These are phyloP conservation scores for Solea senegalensis DNA, from an alignment of 2,113 vertebrate genomes.

Conservation along the genomic window DNA sequence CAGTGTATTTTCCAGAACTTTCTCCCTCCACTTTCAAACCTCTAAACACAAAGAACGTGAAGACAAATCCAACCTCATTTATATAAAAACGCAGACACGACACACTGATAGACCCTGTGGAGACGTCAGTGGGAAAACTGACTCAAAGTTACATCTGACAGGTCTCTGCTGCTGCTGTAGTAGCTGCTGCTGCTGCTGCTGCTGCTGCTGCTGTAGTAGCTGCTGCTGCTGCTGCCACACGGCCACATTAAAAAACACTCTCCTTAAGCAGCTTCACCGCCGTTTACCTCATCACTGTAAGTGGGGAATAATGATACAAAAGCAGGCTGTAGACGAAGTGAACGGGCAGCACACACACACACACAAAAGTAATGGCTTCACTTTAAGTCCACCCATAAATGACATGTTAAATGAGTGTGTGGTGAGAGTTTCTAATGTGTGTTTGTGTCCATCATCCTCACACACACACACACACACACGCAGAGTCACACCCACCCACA, in stretches of 20 bases:
- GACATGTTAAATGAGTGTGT: conserved; percentile 12
- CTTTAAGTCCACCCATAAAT: conserved; percentile 8
- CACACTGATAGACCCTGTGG: conserved; percentile 13
- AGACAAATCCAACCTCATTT: conserved; percentile 25
- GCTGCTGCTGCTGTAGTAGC: neutral
- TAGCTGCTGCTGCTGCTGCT: neutral
- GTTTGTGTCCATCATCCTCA: conserved; percentile 21
- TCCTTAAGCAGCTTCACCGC: conserved; percentile 9
- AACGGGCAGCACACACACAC: neutral
- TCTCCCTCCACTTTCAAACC: conserved; percentile 15
- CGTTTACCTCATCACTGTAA: conserved; percentile 45
- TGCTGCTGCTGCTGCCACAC: no score
- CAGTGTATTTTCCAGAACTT: neutral
- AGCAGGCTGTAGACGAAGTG: conserved; percentile 19
- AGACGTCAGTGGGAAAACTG: conserved; percentile 21
- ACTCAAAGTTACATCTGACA: conserved; percentile 38
- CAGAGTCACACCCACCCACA: conserved; percentile 38
- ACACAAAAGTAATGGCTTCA: conserved; percentile 11
- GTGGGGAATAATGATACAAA: conserved; percentile 29
- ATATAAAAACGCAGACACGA: conserved; percentile 20
- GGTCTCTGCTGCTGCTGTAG: neutral
- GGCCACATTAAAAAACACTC: conserved; percentile 27
- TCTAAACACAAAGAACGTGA: conserved; percentile 17
- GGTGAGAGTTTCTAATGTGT: neutral
- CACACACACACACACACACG: conserved; percentile 11